Evolutionary conservation across 1,140 invertebrate species (phyloP), one percentile per base, ranked within the genome.

Genomic region (Drosophila tropicalis): DNA sequence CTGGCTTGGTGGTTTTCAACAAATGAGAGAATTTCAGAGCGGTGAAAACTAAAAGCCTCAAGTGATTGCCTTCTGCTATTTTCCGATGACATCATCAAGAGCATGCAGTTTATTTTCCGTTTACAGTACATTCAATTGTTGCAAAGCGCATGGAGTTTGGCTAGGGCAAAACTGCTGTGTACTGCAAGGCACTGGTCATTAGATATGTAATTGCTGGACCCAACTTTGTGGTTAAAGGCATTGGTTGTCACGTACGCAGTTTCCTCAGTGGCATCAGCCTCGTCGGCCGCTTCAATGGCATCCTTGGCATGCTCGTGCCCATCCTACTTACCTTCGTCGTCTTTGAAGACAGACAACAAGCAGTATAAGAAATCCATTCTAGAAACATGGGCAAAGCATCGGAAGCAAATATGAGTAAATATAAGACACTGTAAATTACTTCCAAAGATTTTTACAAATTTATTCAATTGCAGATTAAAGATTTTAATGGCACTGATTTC

Each of bases 341-440:
- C 65, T 1, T 69, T 99, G 5, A 98, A 99, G 94, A 99, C 99
- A 22, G 96, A 97, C 3, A 96, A 94, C 3, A 96, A 95, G 84
- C 96, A 99, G 89, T 98, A 96, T 81, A 96, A 96, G 72, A 96
- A 96, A 92, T 94, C 94, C 80, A 99, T 99, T 83, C 99, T 99
- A 93, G 99, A 98, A 94, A 97, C 96, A 0, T 99, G 99, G 94
- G 94, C 1, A 98, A 98, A 93, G 95, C 98, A 1, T 95, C 95
- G 0, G 98, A 99, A 29, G 95, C 98, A 1, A 96, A 95, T 41
- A 89, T 91, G 36, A 12, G 12, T 39, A 13, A 39, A 13, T 5
- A 29, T 29, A 29, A 29, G 6, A 29, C 29, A 6, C 0, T 29
- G 5, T 29, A 29, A 29, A 29, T 29, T 29, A 29, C 5, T 29